phyloP scores from a whole-genome alignment of 2,797 vertebrate genomes.

The Chloroceryle amazona region DNA sequence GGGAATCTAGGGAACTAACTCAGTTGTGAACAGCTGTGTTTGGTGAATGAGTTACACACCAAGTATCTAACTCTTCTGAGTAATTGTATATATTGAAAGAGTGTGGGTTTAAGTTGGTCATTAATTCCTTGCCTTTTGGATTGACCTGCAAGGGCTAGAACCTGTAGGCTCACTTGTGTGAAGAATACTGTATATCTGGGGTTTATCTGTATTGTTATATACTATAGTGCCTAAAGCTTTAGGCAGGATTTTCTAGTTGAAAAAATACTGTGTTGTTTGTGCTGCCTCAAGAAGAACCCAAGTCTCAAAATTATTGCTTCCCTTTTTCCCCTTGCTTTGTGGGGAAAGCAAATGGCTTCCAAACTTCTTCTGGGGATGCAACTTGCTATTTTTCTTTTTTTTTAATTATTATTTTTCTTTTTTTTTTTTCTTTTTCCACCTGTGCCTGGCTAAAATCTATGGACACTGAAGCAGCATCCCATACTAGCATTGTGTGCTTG shows the following conservation, averaged over 20 bases:
- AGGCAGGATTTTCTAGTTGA: conserved; percentile 7
- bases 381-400: neutral
- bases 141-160: conserved; percentile 17
- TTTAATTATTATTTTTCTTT: neutral
- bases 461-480: neutral
- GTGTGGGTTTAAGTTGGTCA: neutral
- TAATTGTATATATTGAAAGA: neutral
- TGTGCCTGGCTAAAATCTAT: neutral
- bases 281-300: neutral
- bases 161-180: neutral
- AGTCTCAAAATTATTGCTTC: neutral
- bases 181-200: neutral
- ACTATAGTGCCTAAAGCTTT: conserved; percentile 17
- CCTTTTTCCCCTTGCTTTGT: neutral
- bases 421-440: neutral
- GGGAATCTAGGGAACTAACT: neutral
- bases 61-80: neutral
- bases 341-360: conserved; percentile 21
- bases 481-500: neutral
- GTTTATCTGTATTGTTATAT: neutral
- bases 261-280: neutral
- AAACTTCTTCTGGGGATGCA: neutral
- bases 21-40: neutral
- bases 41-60: neutral
- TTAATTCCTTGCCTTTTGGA: conserved; percentile 1